Percentiles rank a stretch among this genome's conserved stretches.
phyloP scores from a whole-genome alignment of 53 echinoderm and acorn worm genomes.

The Patiria pectinifera region DNA sequence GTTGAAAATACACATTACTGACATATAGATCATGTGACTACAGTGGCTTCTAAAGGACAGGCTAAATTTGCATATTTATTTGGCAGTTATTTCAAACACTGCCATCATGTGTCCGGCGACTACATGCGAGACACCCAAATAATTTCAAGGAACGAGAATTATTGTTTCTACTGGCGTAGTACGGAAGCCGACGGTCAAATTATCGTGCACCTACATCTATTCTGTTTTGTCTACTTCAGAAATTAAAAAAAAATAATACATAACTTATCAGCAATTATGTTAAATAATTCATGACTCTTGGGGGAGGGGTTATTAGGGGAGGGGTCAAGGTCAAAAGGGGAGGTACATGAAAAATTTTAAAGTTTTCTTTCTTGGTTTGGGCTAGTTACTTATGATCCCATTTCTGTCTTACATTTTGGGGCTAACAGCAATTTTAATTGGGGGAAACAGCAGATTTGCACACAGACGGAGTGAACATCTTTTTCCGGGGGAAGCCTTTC shows the following conservation, averaged over 20 bases:
- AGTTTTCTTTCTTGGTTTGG: no score
- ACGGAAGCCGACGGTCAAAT: neutral
- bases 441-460: no score
- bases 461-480: no score
- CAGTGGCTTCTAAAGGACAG: neutral
- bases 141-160: neutral
- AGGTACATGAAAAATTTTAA: no score
- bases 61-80: conserved; percentile 17
- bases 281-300: no score
- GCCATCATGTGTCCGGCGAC: neutral
- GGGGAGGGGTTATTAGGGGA: no score
- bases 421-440: neutral
- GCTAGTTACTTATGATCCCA: no score
- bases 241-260: no score
- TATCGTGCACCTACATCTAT: neutral
- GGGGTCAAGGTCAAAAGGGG: no score
- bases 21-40: neutral
- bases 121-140: neutral
- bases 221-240: neutral
- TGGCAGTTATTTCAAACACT: neutral
- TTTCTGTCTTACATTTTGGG: no score
- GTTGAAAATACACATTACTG: neutral
- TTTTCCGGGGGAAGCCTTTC: no score
- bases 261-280: no score
- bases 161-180: neutral